phyloP scores from a whole-genome alignment of 2,797 vertebrate genomes.

The Sciaenops ocellatus region DNA sequence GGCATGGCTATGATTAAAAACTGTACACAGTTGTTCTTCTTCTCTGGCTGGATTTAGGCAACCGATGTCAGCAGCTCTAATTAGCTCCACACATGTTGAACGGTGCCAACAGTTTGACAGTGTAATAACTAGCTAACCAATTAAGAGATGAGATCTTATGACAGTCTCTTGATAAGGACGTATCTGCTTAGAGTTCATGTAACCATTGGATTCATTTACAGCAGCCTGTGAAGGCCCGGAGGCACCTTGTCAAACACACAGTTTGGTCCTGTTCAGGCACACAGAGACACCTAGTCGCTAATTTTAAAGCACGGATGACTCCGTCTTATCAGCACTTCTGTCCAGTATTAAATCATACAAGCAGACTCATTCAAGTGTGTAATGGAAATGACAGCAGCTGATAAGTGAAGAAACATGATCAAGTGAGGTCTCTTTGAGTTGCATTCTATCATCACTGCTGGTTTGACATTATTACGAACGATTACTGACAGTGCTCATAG shows the following conservation, averaged over 20 bases:
- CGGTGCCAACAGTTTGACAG: background rate
- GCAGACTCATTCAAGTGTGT: background rate
- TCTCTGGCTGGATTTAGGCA: background rate
- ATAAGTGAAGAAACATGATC: background rate
- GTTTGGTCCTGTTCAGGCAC: background rate
- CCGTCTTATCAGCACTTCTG: background rate
- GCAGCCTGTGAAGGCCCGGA: background rate
- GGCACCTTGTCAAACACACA: background rate
- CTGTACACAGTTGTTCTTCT: background rate
- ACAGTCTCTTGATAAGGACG: constrained; percentile 25
- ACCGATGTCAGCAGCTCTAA: constrained; percentile 11
- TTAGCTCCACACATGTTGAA: constrained; percentile 9
- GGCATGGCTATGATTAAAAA: no score
- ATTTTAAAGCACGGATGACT: background rate
- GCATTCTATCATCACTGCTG: constrained; percentile 6
- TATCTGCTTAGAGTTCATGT: background rate
- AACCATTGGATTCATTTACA: constrained; percentile 8
- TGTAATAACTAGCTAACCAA: constrained; percentile 8
- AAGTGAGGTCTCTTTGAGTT: constrained; percentile 12
- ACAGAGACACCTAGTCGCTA: background rate
- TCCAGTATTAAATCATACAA: background rate
- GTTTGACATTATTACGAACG: constrained; percentile 4
- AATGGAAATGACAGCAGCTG: background rate
- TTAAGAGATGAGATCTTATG: constrained; percentile 13
- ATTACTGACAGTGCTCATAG: background rate